Evolutionary conservation across 2,797 vertebrate genomes (phyloP).

Genomic region (Novumbra hubbsi): DNA sequence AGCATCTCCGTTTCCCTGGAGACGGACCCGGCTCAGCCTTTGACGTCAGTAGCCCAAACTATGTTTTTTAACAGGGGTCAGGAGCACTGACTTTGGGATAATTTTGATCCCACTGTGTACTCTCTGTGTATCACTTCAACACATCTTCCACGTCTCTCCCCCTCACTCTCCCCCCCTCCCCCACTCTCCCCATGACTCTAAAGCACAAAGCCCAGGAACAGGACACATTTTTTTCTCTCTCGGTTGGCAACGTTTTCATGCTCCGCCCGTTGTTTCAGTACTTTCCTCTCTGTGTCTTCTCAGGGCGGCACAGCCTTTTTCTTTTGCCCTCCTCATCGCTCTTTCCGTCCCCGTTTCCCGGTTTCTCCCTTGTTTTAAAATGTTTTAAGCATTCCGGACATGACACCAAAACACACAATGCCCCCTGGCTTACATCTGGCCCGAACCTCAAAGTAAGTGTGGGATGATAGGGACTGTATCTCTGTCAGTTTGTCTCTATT

Average conservation of each 20-base stretch:
- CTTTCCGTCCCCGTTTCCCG: background rate
- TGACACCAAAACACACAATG: conserved; percentile 27
- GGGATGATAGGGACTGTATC: background rate
- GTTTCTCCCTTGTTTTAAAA: background rate
- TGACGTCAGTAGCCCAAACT: conserved; percentile 28
- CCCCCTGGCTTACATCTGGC: conserved; percentile 41
- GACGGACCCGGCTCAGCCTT: conserved; percentile 14
- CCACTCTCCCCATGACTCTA: background rate
- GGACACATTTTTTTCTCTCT: conserved; percentile 41
- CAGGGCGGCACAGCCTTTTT: conserved; percentile 14
- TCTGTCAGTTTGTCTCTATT: background rate
- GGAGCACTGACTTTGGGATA: conserved; percentile 30
- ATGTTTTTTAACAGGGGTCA: conserved; percentile 20
- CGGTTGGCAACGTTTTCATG: conserved; percentile 47
- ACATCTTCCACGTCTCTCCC: background rate
- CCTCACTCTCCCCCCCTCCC: background rate
- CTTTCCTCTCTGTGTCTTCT: background rate
- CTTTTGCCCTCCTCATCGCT: conserved; percentile 37
- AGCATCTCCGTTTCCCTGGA: conserved; percentile 22
- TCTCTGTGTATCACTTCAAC: background rate
- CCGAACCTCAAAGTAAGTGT: conserved; percentile 26
- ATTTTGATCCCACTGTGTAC: conserved; percentile 33
- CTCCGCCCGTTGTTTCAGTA: conserved; percentile 20
- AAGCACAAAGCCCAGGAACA: conserved; percentile 25
- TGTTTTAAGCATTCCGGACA: conserved; percentile 31